Evolutionary conservation across 2,113 vertebrate genomes (phyloP), one percentile per base, ranked within the genome.

Genomic region (Neodon shergylaensis): DNA sequence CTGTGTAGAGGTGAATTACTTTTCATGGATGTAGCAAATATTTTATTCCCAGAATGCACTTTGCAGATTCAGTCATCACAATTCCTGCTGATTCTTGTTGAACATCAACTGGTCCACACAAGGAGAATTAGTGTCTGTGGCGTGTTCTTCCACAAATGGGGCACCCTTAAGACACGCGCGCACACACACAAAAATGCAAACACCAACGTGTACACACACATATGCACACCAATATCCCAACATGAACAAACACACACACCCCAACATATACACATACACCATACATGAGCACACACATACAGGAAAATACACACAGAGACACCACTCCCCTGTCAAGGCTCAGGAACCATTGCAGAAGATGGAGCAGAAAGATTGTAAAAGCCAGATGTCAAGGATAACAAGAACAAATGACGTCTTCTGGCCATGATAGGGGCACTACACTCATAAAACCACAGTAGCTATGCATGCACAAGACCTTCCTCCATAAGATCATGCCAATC

Each of bases 31-130:
- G 54, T 63, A 58, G 83, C 42, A 83, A 95, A 91, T 49, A 83
- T 92, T 91, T 88, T 49, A 74, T 83, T 95, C 42, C 73, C 49
- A 90, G 87, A 73, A 87, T 42, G 12, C 52, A 49, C 49, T 90
- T 92, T 88, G 54, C 68, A 83, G 47, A 90, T 39, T 93, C 63
- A 24, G 1, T 81, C n/a, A 76, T 81, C n/a, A 81, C 1, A 33
- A 44, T 61, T 94, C 65, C 68, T 82, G 26, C 81, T 93, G 76
- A 70, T 49, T 11, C 26, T 61, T 77, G 16, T 68, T 33, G 1
- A 79, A 66, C 9, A 42, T 63, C n/a, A 63, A 42, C n/a, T 83
- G 58, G 14, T 83, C 13, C 42, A 65, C 28, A 13, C 19, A 44
- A 42, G 24, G 8, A 83, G n/a, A 82, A 61, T n/a, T 65, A 44